Evolutionary conservation across 2,888 invertebrate genomes (phyloP).

Genomic region (Agapostemon virescens): DNA sequence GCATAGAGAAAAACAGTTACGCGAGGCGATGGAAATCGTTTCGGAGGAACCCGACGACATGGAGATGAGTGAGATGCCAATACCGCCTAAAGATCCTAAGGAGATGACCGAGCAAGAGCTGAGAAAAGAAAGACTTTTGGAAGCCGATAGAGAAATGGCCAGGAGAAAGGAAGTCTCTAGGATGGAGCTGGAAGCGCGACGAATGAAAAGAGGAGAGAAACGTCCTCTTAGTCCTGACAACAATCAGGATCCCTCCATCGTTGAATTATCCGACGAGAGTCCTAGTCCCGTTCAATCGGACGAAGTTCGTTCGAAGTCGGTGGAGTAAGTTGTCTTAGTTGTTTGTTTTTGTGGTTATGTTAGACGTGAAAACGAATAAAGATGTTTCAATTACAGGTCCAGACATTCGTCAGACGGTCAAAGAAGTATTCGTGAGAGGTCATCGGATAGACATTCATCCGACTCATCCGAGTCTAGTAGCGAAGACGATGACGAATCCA

Average conservation of each 20-base stretch:
- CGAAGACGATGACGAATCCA: conserved; percentile 79
- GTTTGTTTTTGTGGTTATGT: neutral
- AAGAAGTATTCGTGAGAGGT: conserved; percentile 72
- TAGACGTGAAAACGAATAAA: neutral
- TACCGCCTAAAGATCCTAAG: conserved; percentile 74
- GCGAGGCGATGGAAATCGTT: conserved; percentile 74
- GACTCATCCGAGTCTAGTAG: conserved; percentile 82
- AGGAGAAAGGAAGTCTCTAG: conserved; percentile 89
- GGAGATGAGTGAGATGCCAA: conserved; percentile 74
- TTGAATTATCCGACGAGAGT: conserved; percentile 78
- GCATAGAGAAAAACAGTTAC: conserved; percentile 75
- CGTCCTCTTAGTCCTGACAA: conserved; percentile 74
- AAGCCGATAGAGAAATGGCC: conserved; percentile 85
- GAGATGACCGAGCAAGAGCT: conserved; percentile 80
- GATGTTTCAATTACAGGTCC: conserved; percentile 62
- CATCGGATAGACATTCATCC: conserved; percentile 73
- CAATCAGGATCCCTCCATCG: conserved; percentile 75
- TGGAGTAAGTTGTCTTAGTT: conserved; percentile 65
- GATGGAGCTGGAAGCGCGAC: conserved; percentile 87
- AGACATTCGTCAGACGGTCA: conserved; percentile 75
- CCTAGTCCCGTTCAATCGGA: conserved; percentile 72
- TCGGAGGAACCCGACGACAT: conserved; percentile 78
- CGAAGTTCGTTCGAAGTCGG: conserved; percentile 73
- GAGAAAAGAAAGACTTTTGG: conserved; percentile 81
- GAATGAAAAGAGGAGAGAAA: conserved; percentile 83